Conservation (phyloP, 2,113 vertebrate genomes). For the Dissostichus mawsoni region DNA sequence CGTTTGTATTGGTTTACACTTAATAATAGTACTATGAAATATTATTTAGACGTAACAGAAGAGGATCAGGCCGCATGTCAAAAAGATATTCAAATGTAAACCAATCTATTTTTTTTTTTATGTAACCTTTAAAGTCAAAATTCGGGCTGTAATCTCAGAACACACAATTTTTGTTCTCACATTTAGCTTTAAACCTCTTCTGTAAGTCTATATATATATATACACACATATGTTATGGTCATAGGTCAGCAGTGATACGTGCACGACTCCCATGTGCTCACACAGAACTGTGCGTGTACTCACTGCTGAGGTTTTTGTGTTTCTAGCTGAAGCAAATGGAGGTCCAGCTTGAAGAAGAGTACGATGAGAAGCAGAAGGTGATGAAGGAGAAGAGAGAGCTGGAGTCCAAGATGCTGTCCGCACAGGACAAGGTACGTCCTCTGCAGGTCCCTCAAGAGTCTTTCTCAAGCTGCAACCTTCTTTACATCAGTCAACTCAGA, state of each 20-base stretch:
- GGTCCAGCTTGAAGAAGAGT: conserved; percentile 95
- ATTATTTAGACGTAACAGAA: no score
- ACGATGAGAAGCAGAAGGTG: conserved; percentile 97
- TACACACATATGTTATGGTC: no score
- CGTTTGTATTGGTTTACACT: no score
- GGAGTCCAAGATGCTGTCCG: conserved; percentile 88
- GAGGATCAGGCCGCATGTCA: no score
- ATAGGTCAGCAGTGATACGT: neutral
- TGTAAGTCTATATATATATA: no score
- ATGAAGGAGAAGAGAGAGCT: conserved; percentile 94
- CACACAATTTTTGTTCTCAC: no score
- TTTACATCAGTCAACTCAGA: neutral
- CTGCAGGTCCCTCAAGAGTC: neutral
- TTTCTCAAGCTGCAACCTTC: neutral
- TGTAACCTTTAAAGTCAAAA: no score
- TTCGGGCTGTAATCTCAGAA: no score
- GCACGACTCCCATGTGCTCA: neutral
- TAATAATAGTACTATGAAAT: no score
- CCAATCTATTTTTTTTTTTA: no score
- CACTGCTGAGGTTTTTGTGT: conserved; percentile 9
- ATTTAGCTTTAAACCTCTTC: no score
- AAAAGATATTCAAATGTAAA: no score
- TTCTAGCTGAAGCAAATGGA: conserved; percentile 95
- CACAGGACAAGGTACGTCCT: conserved; percentile 89
- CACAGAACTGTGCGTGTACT: conserved; percentile 7